Evolutionary conservation across 2,888 invertebrate genomes (phyloP).

Genomic region (Caenorhabditis auriculariae): DNA sequence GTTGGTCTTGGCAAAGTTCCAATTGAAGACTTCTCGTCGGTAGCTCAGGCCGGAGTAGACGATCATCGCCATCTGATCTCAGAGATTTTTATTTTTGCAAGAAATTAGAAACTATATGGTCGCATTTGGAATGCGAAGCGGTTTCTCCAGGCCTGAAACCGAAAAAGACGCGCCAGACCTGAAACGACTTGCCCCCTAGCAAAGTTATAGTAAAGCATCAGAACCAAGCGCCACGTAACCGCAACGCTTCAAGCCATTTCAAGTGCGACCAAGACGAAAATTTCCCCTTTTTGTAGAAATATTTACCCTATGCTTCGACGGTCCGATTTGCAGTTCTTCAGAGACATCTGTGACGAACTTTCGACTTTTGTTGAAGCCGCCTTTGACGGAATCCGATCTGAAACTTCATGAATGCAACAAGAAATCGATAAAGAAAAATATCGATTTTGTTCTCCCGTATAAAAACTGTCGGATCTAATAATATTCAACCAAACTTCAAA

Average conservation of each 20-base stretch:
- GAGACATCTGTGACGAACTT: slow-evolving; percentile 60
- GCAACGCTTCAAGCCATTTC: no score
- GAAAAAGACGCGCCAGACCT: no score
- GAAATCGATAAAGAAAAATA: no score
- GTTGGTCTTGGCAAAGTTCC: slow-evolving; percentile 60
- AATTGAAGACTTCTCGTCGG: slow-evolving; percentile 50
- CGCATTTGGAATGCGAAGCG: no score
- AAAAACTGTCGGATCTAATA: no score
- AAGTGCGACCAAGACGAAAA: no score
- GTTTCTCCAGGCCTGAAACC: no score
- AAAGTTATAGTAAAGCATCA: background rate
- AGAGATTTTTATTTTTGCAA: slow-evolving; percentile 5
- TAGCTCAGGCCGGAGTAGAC: slow-evolving; percentile 57
- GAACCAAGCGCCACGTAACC: background rate
- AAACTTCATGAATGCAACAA: no score
- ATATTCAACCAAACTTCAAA: no score
- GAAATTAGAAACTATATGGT: no score
- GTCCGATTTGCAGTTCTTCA: slow-evolving; percentile 59
- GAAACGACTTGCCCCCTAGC: no score
- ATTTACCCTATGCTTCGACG: slow-evolving; percentile 51
- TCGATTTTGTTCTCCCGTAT: no score
- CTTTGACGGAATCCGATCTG: slow-evolving; percentile 46
- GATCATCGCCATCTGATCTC: slow-evolving; percentile 51
- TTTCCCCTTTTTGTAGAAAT: background rate
- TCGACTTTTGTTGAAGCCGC: slow-evolving; percentile 58